phyloP scores from a whole-genome alignment of 1,140 invertebrate species.

The Lycorma delicatula region DNA sequence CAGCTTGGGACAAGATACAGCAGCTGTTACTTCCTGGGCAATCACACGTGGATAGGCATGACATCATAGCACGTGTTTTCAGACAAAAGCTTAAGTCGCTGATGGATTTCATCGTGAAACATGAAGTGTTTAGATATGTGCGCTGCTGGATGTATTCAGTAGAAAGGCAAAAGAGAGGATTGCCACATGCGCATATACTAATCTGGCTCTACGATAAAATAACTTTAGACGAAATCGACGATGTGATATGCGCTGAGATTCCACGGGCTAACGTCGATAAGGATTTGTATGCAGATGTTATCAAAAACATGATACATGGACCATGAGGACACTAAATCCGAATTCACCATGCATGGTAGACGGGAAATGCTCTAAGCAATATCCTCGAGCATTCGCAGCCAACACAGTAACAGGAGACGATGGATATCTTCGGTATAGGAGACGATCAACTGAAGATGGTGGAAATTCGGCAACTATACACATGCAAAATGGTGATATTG shows the following conservation, averaged over 20 bases:
- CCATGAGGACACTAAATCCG: conserved; percentile 33
- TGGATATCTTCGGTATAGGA: conserved; percentile 17
- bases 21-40: too few relatives aligned
- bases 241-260: conserved; percentile 21
- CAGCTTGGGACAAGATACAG: too few relatives aligned
- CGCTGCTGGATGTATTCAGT: too few relatives aligned
- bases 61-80: too few relatives aligned
- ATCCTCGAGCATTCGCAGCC: conserved; percentile 18
- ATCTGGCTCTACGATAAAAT: conserved; percentile 25
- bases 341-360: conserved; percentile 38
- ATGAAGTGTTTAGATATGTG: too few relatives aligned
- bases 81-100: too few relatives aligned
- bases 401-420: conserved; percentile 25
- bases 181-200: conserved; percentile 37
- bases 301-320: conserved; percentile 36
- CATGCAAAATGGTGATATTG: not conserved
- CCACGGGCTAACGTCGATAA: conserved; percentile 17
- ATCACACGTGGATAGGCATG: too few relatives aligned
- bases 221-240: conserved; percentile 24
- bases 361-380: conserved; percentile 36
- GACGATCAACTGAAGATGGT: conserved; percentile 13
- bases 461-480: conserved; percentile 7
- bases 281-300: conserved; percentile 30
- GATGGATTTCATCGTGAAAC: too few relatives aligned
- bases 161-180: too few relatives aligned